Evolutionary conservation across 2,888 invertebrate species (phyloP).

Genomic region (Ischnus inquisitorius): DNA sequence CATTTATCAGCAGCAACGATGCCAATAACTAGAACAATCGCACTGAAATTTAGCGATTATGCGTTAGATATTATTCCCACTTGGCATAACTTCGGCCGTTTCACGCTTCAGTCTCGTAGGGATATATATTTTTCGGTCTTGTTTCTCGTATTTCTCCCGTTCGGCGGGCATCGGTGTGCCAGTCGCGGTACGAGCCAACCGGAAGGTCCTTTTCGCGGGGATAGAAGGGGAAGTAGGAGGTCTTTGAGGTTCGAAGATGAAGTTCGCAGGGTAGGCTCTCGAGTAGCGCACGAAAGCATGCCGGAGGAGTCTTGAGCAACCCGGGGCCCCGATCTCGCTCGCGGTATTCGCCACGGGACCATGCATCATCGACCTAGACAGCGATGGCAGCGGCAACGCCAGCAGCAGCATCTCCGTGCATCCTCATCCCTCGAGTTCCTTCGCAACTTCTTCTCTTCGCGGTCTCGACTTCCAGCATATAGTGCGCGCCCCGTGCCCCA

Average conservation of each 20-base stretch:
- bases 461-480: slow-evolving; percentile 64
- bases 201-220: not conserved
- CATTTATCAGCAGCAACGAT: no score
- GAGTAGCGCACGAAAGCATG: slow-evolving; percentile 67
- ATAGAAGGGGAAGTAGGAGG: not conserved
- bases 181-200: not conserved
- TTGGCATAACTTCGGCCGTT: not conserved
- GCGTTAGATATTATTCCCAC: no score
- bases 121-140: slow-evolving; percentile 5
- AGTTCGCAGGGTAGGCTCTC: slow-evolving; percentile 64
- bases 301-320: slow-evolving; percentile 10
- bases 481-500: slow-evolving; percentile 31
- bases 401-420: slow-evolving; percentile 43
- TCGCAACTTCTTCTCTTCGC: slow-evolving; percentile 62
- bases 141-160: slow-evolving; percentile 15
- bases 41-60: no score
- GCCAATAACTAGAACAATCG: no score
- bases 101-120: not conserved
- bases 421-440: slow-evolving; percentile 61
- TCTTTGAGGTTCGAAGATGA: slow-evolving; percentile 57
- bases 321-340: slow-evolving; percentile 8
- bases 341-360: slow-evolving; percentile 69
- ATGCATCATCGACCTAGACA: slow-evolving; percentile 82
- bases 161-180: slow-evolving; percentile 5
- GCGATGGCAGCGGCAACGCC: slow-evolving; percentile 68